A percentile compares a stretch with the other conserved stretches of the same genome.
phyloP scores from a whole-genome alignment of 2,888 invertebrate species.

The Hecatera dysodea region DNA sequence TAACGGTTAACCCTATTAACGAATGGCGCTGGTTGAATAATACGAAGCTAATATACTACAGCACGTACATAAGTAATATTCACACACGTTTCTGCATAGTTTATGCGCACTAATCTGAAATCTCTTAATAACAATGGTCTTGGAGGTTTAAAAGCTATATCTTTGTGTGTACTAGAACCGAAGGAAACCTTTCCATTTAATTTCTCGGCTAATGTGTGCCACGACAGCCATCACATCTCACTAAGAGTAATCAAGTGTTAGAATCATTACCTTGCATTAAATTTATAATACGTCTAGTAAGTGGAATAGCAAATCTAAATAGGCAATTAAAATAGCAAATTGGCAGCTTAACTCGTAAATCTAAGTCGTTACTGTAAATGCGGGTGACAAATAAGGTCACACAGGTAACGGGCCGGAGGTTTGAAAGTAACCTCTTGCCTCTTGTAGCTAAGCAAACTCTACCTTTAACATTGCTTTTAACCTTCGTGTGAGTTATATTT shows the following conservation, averaged over 20 bases:
- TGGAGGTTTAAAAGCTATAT: constrained; percentile 1
- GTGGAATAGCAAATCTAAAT: constrained; percentile 58
- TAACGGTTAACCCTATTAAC: constrained; percentile 52
- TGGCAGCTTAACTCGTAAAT: constrained; percentile 53
- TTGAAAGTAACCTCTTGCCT: constrained; percentile 54
- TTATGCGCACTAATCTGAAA: neutral
- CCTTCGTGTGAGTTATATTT: constrained; percentile 54
- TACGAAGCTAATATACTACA: constrained; percentile 18
- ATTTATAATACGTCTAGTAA: constrained; percentile 22
- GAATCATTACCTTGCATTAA: constrained; percentile 31
- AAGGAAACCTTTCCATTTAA: neutral
- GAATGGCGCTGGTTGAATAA: constrained; percentile 41
- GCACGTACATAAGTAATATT: neutral
- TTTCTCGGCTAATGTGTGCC: neutral
- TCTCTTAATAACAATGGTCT: neutral
- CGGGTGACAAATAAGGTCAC: constrained; percentile 72
- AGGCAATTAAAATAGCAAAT: constrained; percentile 67
- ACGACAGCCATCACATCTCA: neutral
- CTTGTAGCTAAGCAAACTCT: constrained; percentile 50
- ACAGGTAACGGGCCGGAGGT: constrained; percentile 62
- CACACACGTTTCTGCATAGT: neutral
- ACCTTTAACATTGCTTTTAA: constrained; percentile 52
- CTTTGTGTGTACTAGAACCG: neutral
- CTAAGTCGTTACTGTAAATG: constrained; percentile 49
- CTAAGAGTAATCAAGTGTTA: constrained; percentile 17